Evolutionary conservation across 2,113 vertebrate species (phyloP), one percentile per base, ranked within the genome.

Genomic region (Illadopsis cleaveri): DNA sequence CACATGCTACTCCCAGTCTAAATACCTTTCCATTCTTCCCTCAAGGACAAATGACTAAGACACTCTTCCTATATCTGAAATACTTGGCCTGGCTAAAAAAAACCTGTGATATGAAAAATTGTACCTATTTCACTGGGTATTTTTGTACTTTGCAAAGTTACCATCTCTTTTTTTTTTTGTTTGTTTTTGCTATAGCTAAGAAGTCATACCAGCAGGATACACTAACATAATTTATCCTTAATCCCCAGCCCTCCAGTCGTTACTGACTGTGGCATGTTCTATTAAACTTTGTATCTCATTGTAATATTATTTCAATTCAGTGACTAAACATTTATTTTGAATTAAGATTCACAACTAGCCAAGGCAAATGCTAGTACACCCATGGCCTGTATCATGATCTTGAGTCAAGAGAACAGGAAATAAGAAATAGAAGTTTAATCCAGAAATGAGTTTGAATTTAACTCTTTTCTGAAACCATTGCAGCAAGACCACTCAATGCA

Each of bases 401-500:
- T 64, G 82, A 97, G 57, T 91, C 72, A 94, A 91, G 61, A 92
- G 47, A 92, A 88, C 1, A n/a, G 54, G 62, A 95, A 96, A 93
- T 51, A 89, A 85, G 79, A 75, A 89, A 73, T 57, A 83, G 83
- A 96, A 95, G 84, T 95, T 95, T 76, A 77, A 78, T 58, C 60
- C 76, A 95, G 64, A 93, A 93, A 78, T 58, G 18, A 92, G 72
- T 48, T 71, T 12, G 62, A 56, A 91, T 91, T 95, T 96, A 94
- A 92, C 86, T 94, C 95, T 91, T 96, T 93, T 97, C 95, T 97
- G 72, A 96, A 96, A 90, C 86, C 90, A 94, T 17, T 97, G 89
- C 96, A 97, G 92, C 86, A 95, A 98, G 97, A 94, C 96, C 97
- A 97, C 95, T 98, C 96, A 98, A 98, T 98, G 92, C 83, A 94